phyloP scores from a whole-genome alignment of 2,113 vertebrate genomes.

The Macquaria australasica region DNA sequence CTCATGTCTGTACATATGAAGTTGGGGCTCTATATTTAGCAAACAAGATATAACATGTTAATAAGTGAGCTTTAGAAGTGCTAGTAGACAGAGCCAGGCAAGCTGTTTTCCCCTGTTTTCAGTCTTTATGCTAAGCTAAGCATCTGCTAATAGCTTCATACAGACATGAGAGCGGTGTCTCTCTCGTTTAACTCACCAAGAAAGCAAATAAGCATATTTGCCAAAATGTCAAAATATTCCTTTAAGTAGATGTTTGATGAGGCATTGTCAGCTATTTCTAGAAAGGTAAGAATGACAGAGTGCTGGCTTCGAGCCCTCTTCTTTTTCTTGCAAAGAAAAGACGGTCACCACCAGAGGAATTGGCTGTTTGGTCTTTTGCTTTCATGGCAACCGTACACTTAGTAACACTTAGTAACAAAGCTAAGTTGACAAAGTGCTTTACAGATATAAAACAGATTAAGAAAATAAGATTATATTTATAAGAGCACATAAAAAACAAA shows the following conservation, averaged over 20 bases:
- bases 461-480: conserved; percentile 24
- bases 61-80: background rate
- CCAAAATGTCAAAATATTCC: background rate
- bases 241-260: background rate
- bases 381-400: background rate
- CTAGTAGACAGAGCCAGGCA: background rate
- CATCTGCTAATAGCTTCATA: background rate
- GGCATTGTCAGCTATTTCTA: background rate
- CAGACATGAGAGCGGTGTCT: background rate
- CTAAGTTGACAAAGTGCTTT: conserved; percentile 3
- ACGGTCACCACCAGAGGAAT: background rate
- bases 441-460: conserved; percentile 21
- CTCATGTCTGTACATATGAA: background rate
- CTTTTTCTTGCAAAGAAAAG: background rate
- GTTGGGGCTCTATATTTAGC: background rate
- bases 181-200: background rate
- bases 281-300: background rate
- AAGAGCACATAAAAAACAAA: conserved; percentile 17
- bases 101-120: background rate
- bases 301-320: background rate
- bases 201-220: background rate
- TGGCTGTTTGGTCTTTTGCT: conserved; percentile 1
- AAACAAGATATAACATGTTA: background rate
- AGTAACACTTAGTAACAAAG: background rate
- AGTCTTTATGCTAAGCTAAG: background rate